phyloP scores from a whole-genome alignment of 2,113 vertebrate species.

The Epinephelus lanceolatus region DNA sequence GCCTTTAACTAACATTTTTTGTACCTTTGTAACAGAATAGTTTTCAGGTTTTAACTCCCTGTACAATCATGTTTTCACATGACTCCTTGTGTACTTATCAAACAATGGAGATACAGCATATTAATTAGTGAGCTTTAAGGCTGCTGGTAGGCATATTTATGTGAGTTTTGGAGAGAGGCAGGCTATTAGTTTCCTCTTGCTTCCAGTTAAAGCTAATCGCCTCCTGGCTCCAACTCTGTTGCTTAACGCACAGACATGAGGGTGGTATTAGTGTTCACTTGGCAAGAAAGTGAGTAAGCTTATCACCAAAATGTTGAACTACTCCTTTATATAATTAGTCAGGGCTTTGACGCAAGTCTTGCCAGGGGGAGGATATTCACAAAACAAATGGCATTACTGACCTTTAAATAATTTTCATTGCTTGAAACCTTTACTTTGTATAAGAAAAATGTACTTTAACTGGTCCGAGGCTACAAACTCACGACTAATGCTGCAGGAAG shows the following conservation, averaged over 20 bases:
- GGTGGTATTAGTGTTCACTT: not conserved
- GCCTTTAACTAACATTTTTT: too few relatives aligned
- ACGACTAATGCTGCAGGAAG: not conserved
- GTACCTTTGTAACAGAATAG: too few relatives aligned
- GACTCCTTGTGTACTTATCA: not conserved
- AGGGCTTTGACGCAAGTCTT: not conserved
- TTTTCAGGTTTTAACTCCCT: too few relatives aligned
- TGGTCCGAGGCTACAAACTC: not conserved
- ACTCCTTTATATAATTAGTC: too few relatives aligned
- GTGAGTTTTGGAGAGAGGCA: not conserved
- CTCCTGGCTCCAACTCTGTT: not conserved
- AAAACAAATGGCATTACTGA: not conserved
- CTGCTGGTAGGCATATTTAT: not conserved
- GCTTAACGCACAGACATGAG: not conserved
- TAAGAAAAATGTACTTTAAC: not conserved
- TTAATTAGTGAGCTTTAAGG: not conserved
- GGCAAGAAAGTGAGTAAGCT: not conserved
- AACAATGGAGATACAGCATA: not conserved
- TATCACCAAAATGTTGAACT: not conserved
- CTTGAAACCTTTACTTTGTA: too few relatives aligned
- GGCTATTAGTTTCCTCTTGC: not conserved
- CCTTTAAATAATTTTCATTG: not conserved
- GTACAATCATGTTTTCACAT: too few relatives aligned
- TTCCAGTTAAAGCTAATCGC: not conserved
- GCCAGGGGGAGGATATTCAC: not conserved